These are phyloP conservation scores for Chymomyza costata DNA, from an alignment of 1,140 invertebrate species.

Conservation along the genomic window DNA sequence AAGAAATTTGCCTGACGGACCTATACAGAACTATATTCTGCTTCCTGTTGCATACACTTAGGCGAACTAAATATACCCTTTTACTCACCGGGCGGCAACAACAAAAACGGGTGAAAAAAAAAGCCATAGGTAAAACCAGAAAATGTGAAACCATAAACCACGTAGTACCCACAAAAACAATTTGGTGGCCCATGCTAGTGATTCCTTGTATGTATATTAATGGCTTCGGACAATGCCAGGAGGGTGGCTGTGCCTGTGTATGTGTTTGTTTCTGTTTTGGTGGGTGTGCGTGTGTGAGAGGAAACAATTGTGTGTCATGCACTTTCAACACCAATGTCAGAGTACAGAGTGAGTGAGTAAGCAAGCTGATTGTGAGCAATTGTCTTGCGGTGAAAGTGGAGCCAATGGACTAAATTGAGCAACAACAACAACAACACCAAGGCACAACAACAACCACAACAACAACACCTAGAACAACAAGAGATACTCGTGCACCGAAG, in stretches of 20 bases:
- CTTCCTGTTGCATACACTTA: too few species aligned
- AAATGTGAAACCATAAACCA: slow-evolving; percentile 60
- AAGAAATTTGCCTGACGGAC: too few species aligned
- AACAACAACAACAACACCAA: slow-evolving; percentile 19
- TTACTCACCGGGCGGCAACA: too few species aligned
- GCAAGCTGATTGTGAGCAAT: slow-evolving; percentile 28
- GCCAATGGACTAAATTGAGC: slow-evolving; percentile 59
- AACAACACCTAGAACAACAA: slow-evolving; percentile 5
- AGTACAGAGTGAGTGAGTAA: slow-evolving; percentile 2
- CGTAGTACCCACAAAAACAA: slow-evolving; percentile 62
- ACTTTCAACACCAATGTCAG: slow-evolving; percentile 51
- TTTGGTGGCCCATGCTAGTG: slow-evolving; percentile 26
- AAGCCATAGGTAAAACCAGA: slow-evolving; percentile 26
- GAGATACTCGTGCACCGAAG: slow-evolving; percentile 27
- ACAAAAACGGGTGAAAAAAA: not conserved
- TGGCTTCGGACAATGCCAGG: slow-evolving; percentile 11
- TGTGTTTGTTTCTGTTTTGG: too few species aligned
- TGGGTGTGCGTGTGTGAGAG: not conserved
- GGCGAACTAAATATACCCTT: too few species aligned
- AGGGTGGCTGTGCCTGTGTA: slow-evolving; percentile 2
- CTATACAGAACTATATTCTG: too few species aligned
- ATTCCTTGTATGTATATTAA: slow-evolving; percentile 53
- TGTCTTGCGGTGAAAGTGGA: slow-evolving; percentile 33
- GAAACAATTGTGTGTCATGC: slow-evolving; percentile 60
- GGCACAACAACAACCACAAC: not conserved